Conservation (phyloP, 2,797 vertebrate species). For the Clarias platycephalus region DNA sequence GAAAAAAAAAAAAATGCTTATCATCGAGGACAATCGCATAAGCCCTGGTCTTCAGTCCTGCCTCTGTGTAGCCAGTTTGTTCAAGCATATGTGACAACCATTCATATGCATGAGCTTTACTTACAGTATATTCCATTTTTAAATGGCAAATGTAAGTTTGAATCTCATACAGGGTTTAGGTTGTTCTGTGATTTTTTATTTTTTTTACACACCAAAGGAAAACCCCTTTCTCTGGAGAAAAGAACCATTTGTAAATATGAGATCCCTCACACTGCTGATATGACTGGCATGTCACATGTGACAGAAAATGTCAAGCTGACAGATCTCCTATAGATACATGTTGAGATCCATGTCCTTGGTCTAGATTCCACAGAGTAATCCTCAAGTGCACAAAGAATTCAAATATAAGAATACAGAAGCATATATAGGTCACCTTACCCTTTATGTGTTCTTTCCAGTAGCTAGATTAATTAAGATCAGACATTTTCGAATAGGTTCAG, state of each 20-base stretch:
- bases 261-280: conserved; percentile 13
- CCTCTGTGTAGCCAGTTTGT: conserved; percentile 39
- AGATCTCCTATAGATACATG: conserved; percentile 24
- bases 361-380: conserved; percentile 21
- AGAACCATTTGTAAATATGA: conserved; percentile 15
- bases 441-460: not conserved
- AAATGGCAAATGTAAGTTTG: not conserved
- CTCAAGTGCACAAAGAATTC: not conserved
- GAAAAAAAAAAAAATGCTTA: conserved; percentile 6
- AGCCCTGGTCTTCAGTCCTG: conserved; percentile 40
- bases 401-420: not conserved
- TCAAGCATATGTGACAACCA: conserved; percentile 16
- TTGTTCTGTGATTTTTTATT: not conserved
- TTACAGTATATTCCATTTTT: not conserved
- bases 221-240: not conserved
- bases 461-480: not conserved
- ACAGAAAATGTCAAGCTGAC: conserved; percentile 21
- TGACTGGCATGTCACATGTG: conserved; percentile 24
- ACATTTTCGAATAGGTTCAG: not conserved
- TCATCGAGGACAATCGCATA: conserved; percentile 40
- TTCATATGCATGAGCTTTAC: not conserved
- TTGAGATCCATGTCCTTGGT: conserved; percentile 28
- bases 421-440: not conserved
- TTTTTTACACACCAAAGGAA: not conserved
- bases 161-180: not conserved